Conservation (phyloP, 2,888 invertebrate genomes). For the Nasonovia ribisnigri region DNA sequence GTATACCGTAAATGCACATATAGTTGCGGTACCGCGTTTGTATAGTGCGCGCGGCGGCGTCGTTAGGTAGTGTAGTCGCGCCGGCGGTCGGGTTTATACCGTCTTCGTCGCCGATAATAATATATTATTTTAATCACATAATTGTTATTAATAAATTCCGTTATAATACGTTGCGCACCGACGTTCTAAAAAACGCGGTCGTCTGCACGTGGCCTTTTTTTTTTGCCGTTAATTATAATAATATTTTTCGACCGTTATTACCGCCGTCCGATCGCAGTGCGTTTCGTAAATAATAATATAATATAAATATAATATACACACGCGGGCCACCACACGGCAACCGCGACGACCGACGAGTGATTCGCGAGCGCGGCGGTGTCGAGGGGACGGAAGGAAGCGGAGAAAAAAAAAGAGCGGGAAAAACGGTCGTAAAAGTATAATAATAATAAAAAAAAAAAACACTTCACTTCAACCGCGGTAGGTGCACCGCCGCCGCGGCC, state of each 20-base stretch:
- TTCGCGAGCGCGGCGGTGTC: not conserved
- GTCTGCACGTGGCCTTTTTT: not conserved
- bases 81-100: not conserved
- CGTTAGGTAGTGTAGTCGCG: constrained; percentile 20
- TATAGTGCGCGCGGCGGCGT: constrained; percentile 4
- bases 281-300: constrained; percentile 29
- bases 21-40: constrained; percentile 21
- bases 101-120: not conserved
- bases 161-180: not conserved
- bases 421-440: constrained; percentile 57
- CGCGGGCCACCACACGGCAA: not conserved
- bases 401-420: constrained; percentile 59
- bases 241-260: not conserved
- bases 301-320: not conserved
- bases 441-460: constrained; percentile 20
- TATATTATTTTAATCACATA: not conserved
- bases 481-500: constrained; percentile 49
- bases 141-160: not conserved
- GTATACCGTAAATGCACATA: constrained; percentile 3
- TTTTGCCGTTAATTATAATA: not conserved
- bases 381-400: not conserved
- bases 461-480: constrained; percentile 43
- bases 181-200: not conserved
- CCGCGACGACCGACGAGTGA: not conserved
- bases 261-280: not conserved